Evolutionary conservation across 2,113 vertebrate genomes (phyloP), one percentile per base, ranked within the genome.

Genomic region (Arenaria interpres): DNA sequence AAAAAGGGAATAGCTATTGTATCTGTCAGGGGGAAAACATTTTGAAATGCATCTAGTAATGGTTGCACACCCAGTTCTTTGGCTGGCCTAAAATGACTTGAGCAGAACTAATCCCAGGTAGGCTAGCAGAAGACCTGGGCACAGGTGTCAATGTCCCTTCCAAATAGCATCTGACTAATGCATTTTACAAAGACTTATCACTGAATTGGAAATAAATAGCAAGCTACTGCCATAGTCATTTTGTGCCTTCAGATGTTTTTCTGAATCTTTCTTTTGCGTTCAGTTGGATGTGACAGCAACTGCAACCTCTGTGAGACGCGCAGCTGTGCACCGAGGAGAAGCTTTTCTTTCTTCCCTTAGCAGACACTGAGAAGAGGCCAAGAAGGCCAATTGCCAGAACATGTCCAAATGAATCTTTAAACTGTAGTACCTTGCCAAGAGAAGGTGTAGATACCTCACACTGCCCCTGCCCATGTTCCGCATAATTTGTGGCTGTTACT

Each of bases 271-370:
- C n/a, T 66, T 94, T 82, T 82, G 21, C 21, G 0, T 79, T 91
- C 28, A 59, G 57, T 13, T 72, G 45, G 22, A 85, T 28, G 48
- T 23, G 35, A 69, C 45, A 64, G 54, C 22, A 76, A 23, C 57
- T 46, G 41, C 50, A 86, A 9, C 63, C 39, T 83, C 74, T 79
- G 28, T 39, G 78, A 88, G 63, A 91, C 7, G 15, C 45, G 76
- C 6, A 1, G 67, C 35, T 0, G 0, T 69, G 73, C 30, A 35
- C 28, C 5, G 3, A 73, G 63, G 78, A 88, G 6, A 5, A 93
- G 37, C 37, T 83, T 88, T 69, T 56, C 46, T 45, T 54, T 63
- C 57, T 77, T 85, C 74, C 21, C 45, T 78, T 27, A 53, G 74
- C 53, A 88, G 50, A 73, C 25, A 45, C 41, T 0, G 13, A 83